Percentiles rank a stretch among this genome's conserved stretches.
Evolutionary conservation across 2,888 invertebrate species (phyloP).

Genomic region (Pammene aurita): DNA sequence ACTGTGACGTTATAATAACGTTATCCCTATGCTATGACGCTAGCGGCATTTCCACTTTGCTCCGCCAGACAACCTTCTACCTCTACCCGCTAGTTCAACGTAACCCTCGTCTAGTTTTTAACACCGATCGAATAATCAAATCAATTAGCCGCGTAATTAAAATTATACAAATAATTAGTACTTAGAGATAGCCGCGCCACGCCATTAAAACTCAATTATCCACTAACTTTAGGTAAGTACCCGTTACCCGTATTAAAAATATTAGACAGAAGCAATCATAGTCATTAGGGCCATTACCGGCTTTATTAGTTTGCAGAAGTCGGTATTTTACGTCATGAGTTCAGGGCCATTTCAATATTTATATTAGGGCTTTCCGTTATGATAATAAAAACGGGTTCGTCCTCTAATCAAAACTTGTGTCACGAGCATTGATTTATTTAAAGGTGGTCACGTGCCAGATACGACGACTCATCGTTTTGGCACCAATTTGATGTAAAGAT

Average conservation of each 20-base stretch:
- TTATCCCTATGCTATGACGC: too few species aligned
- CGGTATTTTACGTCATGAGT: conserved; percentile 4
- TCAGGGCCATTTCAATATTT: neutral
- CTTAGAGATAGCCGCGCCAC: neutral
- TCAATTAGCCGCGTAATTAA: neutral
- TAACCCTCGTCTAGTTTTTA: neutral
- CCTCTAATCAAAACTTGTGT: neutral
- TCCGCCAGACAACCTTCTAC: too few species aligned
- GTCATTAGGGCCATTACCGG: conserved; percentile 2
- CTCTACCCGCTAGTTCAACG: too few species aligned
- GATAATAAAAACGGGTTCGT: neutral
- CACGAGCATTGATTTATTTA: too few species aligned
- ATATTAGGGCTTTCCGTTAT: conserved; percentile 3
- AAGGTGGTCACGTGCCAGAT: neutral
- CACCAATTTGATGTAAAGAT: too few species aligned
- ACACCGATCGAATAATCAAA: neutral
- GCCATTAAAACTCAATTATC: conserved; percentile 29
- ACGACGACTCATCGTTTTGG: too few species aligned
- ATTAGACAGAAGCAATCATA: conserved; percentile 15
- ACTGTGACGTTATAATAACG: too few species aligned
- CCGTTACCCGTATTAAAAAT: conserved; percentile 8
- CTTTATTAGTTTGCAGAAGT: conserved; percentile 16
- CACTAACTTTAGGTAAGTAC: conserved; percentile 31
- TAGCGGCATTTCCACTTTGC: too few species aligned
- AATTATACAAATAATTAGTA: neutral